Conservation (phyloP, 1,140 invertebrate species). For the Lucilia cuprina region DNA sequence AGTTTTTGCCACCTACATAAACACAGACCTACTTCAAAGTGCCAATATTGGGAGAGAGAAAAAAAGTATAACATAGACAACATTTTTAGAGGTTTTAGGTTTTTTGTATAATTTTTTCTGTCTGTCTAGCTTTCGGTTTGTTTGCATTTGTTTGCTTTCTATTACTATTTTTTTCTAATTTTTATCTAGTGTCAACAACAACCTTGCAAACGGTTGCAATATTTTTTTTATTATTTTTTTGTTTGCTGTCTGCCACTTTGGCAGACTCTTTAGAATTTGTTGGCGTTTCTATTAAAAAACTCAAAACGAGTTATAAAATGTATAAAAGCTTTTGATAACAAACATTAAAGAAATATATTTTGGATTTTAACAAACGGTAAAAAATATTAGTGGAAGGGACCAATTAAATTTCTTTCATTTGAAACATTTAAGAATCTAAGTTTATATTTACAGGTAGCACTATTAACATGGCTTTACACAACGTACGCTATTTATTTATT, state of each 20-base stretch:
- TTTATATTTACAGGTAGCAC: too few species aligned
- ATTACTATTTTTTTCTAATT: background rate
- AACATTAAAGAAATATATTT: background rate
- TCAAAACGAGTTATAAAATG: background rate
- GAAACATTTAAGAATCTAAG: too few species aligned
- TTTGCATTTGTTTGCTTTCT: background rate
- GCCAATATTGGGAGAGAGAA: background rate
- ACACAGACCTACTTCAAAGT: background rate
- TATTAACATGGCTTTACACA: too few species aligned
- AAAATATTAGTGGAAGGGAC: too few species aligned
- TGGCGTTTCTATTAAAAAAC: background rate
- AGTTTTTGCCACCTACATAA: background rate
- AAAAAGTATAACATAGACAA: background rate
- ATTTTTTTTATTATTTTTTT: background rate
- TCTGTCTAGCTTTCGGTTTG: background rate
- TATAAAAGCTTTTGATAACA: background rate
- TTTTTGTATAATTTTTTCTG: background rate
- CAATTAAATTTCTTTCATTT: too few species aligned
- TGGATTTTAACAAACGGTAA: background rate
- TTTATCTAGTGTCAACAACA: constrained; percentile 1
- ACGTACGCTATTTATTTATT: too few species aligned
- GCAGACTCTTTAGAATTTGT: background rate
- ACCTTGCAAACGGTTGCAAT: background rate
- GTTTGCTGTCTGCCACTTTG: background rate
- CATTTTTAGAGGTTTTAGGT: background rate